Conservation (phyloP, 92 coral and sea anemone genomes). For the Diadumene lineata region DNA sequence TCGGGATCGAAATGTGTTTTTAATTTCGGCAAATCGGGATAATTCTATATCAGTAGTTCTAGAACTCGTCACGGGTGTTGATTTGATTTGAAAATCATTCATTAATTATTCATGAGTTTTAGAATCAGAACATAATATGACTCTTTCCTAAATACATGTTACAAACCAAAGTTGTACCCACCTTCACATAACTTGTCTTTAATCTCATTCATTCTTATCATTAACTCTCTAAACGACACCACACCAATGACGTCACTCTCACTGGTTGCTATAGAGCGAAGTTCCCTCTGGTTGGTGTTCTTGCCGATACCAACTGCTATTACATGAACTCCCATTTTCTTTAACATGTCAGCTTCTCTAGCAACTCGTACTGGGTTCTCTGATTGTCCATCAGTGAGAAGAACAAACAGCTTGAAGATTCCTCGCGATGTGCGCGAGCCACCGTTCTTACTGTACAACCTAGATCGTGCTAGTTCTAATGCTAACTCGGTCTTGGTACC, state of each 20-base stretch:
- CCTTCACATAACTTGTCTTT: constrained; percentile 55
- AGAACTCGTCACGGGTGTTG: too few relatives aligned
- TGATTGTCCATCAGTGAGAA: constrained; percentile 66
- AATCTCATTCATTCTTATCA: constrained; percentile 53
- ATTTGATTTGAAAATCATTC: too few relatives aligned
- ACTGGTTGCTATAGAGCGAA: constrained; percentile 49
- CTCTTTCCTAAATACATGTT: not conserved
- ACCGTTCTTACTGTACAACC: constrained; percentile 33
- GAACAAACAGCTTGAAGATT: constrained; percentile 48
- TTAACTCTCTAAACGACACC: constrained; percentile 45
- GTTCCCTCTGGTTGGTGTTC: constrained; percentile 41
- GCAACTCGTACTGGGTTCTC: constrained; percentile 6
- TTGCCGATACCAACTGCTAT: constrained; percentile 55
- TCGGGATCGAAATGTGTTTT: too few relatives aligned
- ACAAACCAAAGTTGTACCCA: not conserved
- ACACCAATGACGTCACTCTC: constrained; percentile 57
- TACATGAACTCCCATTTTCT: constrained; percentile 40
- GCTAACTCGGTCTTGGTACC: constrained; percentile 59
- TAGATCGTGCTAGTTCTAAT: constrained; percentile 46
- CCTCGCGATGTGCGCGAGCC: constrained; percentile 18
- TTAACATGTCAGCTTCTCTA: constrained; percentile 31
- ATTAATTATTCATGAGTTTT: not conserved
- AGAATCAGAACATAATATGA: not conserved
- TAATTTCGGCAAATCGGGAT: too few relatives aligned
- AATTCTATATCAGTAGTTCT: too few relatives aligned